Evolutionary conservation across 2,888 invertebrate species (phyloP), one percentile per base, ranked within the genome.

Genomic region (Drosophila pseudotakahashii): DNA sequence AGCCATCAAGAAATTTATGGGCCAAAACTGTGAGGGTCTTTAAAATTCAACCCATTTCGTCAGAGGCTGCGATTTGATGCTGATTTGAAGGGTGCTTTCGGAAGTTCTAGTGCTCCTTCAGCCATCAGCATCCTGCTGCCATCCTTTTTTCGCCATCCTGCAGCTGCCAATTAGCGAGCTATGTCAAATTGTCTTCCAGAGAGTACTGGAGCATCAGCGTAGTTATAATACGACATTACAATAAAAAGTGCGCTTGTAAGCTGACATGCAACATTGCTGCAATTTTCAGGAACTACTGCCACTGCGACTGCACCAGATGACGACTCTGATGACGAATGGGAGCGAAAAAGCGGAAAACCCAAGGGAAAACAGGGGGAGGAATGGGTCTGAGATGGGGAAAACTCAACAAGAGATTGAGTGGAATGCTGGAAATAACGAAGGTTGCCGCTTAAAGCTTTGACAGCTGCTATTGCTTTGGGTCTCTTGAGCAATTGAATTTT

Each of bases 261-360:
- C 81, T 89, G 85, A 84, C 85, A 77, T 79, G 77, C 88, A 87
- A 89, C 88, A 81, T 85, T 89, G 85, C 85, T 79, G 78, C 82
- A 87, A 81, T 87, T 84, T 87, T 79, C 66, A 73, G 60, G 51
- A 60, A 64, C 66, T 50, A 37, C 57, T 57, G 64, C 63, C 37
- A 16, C 60, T 51, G 48, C 54, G 0, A 66, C 67, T 41, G 41
- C 16, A 14, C 19, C 69, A 83, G 76, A 61, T 74, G 79, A 78
- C 63, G 78, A 70, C 72, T 78, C 61, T 47, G 63, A 77, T 81
- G 80, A 78, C 68, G 83, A 73, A 77, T 78, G 67, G 63, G 53
- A 69, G 54, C 26, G 36, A 14, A 66, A 51, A 34, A 39, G 67
- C 57, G n/a, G 36, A 37, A 23, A 13, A 5, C 47, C 61, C 16